Conservation (phyloP, 2,888 invertebrate genomes). For the Trichopoda pennipes region DNA sequence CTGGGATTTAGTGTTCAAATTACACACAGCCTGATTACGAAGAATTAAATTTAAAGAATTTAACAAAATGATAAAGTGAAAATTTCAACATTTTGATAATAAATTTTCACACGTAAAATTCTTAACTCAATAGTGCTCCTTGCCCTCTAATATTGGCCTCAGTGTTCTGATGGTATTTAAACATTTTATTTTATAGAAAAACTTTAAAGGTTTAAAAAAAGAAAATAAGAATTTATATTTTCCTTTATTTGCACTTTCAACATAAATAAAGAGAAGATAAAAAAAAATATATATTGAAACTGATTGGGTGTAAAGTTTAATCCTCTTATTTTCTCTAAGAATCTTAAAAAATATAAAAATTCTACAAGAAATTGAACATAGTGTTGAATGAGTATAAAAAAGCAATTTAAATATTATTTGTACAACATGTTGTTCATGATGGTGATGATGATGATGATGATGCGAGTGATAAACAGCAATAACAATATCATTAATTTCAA, state of each 20-base stretch:
- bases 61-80: too few species aligned
- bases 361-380: constrained; percentile 48
- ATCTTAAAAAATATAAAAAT: constrained; percentile 52
- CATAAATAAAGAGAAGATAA: constrained; percentile 1
- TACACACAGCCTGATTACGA: too few species aligned
- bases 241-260: constrained; percentile 5
- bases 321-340: constrained; percentile 53
- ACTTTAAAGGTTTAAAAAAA: constrained; percentile 25
- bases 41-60: too few species aligned
- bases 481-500: not conserved
- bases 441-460: constrained; percentile 14
- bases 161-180: too few species aligned
- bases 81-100: too few species aligned
- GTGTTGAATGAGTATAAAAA: constrained; percentile 30
- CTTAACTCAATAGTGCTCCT: too few species aligned
- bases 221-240: constrained; percentile 13
- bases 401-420: constrained; percentile 44
- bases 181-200: constrained; percentile 18
- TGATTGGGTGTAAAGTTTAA: constrained; percentile 60
- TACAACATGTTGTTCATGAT: constrained; percentile 34
- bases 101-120: too few species aligned
- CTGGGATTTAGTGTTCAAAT: too few species aligned
- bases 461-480: not conserved
- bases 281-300: constrained; percentile 33
- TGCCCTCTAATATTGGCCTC: too few species aligned